A percentile compares a stretch with the other conserved stretches of the same genome.
phyloP scores from a whole-genome alignment of 2,797 vertebrate genomes.

The Silurus lanzhouensis region DNA sequence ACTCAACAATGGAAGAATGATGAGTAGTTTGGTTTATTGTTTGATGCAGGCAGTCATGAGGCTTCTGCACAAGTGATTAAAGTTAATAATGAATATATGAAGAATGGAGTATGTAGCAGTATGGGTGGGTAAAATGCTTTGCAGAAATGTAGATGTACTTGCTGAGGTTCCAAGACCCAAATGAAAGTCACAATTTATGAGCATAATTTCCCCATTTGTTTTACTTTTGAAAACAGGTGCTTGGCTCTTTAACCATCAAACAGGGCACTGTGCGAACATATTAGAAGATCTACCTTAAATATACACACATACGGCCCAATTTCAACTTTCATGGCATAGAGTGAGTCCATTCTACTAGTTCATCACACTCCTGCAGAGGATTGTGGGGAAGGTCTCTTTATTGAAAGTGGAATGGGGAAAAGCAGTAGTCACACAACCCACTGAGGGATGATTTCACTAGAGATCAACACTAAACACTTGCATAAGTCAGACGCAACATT shows the following conservation, averaged over 20 bases:
- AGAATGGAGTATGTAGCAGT: not conserved
- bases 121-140: not conserved
- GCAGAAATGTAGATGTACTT: not conserved
- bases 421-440: conserved; percentile 21
- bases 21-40: not conserved
- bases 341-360: not conserved
- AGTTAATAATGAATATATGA: not conserved
- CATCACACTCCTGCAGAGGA: not conserved
- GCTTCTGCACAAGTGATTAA: too few relatives aligned
- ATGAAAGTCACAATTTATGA: not conserved
- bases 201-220: not conserved
- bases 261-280: conserved; percentile 48
- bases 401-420: conserved; percentile 11
- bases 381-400: not conserved
- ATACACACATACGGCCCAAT: conserved; percentile 23
- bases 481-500: not conserved
- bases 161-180: not conserved
- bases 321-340: not conserved
- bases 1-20: not conserved
- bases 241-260: not conserved
- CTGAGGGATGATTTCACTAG: not conserved
- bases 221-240: conserved; percentile 52
- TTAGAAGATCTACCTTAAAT: conserved; percentile 45
- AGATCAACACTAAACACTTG: not conserved
- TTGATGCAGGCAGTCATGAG: too few relatives aligned